Base-by-base conservation (phyloP, 2,888 invertebrate species). In the Lacanobia wlatinum region DNA sequence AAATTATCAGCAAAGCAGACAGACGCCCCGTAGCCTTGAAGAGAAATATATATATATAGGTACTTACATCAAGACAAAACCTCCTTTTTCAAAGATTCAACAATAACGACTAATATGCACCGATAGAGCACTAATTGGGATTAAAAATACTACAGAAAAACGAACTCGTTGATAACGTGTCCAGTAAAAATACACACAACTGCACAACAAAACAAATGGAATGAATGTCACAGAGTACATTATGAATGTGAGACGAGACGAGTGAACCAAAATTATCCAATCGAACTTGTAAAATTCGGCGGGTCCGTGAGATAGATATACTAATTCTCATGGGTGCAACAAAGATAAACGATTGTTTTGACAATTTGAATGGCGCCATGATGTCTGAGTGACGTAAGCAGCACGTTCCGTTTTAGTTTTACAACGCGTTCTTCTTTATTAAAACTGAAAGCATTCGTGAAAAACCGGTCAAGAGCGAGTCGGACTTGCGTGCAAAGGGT, bases 321-420 rank as follows among this genome's bases (percentile, higher is more conserved):
- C 48, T 5, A 34, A 12, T 43, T 63, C 46, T 14, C 12, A 2
- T 12, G 23, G 0, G 84, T 67, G 60, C 56, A 60, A 84, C 50
- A 64, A 70, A 8, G 84, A 75, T 6, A 64, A 0, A 46, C 28
- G 43, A 75, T 58, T 81, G 53, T 74, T 75, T 75, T 70, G 69
- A 58, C 66, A 64, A 58, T 43, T 64, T 58, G 46, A 67, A 61
- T 81, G 82, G 84, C 80, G 84, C 84, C 84, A 10, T 23, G 69
- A 69, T 18, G 82, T 76, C 76, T 69, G 53, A 43, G 58, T 84
- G 87, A 85, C 84, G 84, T 86, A 52, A 62, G 60, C 69, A n/a
- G 5, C 9, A 60, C 82, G 80, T 76, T 84, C 73, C 80, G 80
- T 81, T 83, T 55, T 60, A 82, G 63, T 46, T 14, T 10, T 16